These are phyloP conservation scores for Magallana nippona DNA, from an alignment of 2,888 invertebrate genomes.

Conservation along the genomic window DNA sequence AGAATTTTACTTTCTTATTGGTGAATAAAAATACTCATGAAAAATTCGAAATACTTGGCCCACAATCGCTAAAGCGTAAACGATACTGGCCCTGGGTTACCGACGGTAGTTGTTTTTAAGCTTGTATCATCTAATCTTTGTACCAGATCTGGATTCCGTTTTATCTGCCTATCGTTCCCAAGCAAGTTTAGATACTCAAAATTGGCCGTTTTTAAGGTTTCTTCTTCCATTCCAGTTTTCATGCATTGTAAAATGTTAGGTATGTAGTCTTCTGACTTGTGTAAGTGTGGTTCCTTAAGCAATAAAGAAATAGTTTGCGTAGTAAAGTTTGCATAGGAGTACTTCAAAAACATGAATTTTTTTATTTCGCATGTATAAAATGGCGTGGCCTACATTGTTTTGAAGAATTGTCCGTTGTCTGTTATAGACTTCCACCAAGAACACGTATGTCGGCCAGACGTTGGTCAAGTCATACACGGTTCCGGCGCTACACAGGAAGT, in stretches of 20 bases:
- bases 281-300: background rate
- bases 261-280: background rate
- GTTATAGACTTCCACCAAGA: conserved; percentile 4
- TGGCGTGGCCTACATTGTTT: background rate
- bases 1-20: no score
- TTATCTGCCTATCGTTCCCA: background rate
- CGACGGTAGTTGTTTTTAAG: no score
- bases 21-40: no score
- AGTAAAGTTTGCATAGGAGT: no score
- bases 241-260: background rate
- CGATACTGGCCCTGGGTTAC: no score
- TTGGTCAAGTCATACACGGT: background rate
- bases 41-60: no score
- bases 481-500: conserved; percentile 1
- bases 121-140: no score
- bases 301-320: background rate
- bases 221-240: background rate
- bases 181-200: background rate
- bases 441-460: background rate
- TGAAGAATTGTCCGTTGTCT: background rate
- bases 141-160: background rate
- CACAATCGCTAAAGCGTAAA: no score
- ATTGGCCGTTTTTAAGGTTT: background rate
- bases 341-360: no score
- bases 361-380: no score